Conservation (phyloP, 2,113 vertebrate species). For the Megatriorchis doriae region DNA sequence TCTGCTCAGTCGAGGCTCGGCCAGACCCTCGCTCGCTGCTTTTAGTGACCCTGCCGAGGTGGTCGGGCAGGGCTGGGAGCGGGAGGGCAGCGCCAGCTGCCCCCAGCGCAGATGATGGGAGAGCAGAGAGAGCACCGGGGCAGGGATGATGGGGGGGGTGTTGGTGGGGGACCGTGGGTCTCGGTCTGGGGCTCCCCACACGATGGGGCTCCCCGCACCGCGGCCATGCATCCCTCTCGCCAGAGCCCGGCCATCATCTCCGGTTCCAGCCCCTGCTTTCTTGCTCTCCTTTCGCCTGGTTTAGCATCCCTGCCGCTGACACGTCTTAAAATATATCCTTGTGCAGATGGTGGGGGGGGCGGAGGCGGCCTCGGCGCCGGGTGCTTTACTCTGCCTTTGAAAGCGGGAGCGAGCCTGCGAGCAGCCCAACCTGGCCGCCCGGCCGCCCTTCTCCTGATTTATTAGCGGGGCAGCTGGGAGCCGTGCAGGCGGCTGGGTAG, state of each 20-base stretch:
- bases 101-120: not conserved
- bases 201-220: fast-evolving
- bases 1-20: fast-evolving
- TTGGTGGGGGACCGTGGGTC: not conserved
- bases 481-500: not conserved
- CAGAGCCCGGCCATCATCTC: not conserved
- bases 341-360: slow-evolving; percentile 19
- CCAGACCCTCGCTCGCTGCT: not conserved
- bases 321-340: slow-evolving; percentile 25
- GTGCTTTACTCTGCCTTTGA: not conserved
- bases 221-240: not conserved
- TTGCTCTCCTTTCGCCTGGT: not conserved
- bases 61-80: no score
- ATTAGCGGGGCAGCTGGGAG: not conserved
- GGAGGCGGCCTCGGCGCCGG: not conserved
- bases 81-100: no score
- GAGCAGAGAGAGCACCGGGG: not conserved
- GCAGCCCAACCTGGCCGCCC: not conserved
- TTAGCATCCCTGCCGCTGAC: not conserved
- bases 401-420: not conserved
- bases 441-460: not conserved
- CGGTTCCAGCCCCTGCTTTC: not conserved
- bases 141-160: not conserved
- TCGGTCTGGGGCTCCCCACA: fast-evolving
- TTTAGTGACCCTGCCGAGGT: no score